Conservation (phyloP, 1,140 invertebrate genomes). For the Amphibalanus amphitrite region DNA sequence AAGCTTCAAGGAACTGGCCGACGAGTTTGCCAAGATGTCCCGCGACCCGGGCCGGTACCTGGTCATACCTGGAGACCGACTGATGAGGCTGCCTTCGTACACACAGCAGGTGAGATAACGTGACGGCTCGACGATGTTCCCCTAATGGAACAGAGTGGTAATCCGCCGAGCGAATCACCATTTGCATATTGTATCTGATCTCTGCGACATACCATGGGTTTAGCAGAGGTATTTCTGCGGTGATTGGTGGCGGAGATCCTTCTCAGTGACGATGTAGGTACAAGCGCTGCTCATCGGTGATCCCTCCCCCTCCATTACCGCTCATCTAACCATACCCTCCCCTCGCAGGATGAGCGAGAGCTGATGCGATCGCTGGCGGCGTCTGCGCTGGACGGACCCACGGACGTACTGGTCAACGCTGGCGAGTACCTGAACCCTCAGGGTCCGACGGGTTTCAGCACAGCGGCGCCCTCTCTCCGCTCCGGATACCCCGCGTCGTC, state of each 20-base stretch:
- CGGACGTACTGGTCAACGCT: slow-evolving; percentile 54
- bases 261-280: not conserved
- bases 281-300: not conserved
- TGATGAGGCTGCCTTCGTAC: slow-evolving; percentile 76
- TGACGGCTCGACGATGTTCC: not conserved
- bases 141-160: too few species aligned
- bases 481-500: not conserved
- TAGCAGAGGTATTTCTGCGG: not conserved
- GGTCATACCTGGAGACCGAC: slow-evolving; percentile 77
- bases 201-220: not conserved
- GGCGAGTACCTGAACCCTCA: slow-evolving; percentile 86
- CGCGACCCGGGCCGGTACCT: slow-evolving; percentile 87
- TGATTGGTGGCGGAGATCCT: not conserved
- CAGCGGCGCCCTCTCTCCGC: not conserved
- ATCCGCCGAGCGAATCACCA: too few species aligned
- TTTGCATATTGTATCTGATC: too few species aligned
- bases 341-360: slow-evolving; percentile 62
- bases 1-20: slow-evolving; percentile 80
- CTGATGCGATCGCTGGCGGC: slow-evolving; percentile 58
- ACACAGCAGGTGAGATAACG: slow-evolving; percentile 45
- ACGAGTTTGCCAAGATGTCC: slow-evolving; percentile 91
- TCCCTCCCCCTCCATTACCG: slow-evolving; percentile 4
- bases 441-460: slow-evolving; percentile 26
- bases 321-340: too few species aligned
- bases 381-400: slow-evolving; percentile 55